Conservation (phyloP, 2,113 vertebrate species). For the Serilophus lunatus region DNA sequence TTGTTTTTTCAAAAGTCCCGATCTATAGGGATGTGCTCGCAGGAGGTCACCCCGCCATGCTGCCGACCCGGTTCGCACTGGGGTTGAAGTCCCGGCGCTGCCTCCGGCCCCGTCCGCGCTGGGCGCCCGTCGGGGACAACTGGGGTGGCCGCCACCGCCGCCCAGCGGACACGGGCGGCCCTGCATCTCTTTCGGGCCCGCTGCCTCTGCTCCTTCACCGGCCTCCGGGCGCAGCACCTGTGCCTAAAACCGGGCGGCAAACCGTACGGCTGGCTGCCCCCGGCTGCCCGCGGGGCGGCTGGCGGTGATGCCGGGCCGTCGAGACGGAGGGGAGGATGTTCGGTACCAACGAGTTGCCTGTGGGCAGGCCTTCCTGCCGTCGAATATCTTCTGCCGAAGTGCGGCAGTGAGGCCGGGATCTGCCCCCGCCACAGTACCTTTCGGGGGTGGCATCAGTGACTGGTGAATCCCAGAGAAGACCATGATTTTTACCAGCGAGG, state of each 20-base stretch:
- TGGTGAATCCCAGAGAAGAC: neutral
- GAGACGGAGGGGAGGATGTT: neutral
- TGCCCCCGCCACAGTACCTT: neutral
- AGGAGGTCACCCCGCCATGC: neutral
- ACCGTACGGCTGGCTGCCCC: neutral
- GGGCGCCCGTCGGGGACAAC: neutral
- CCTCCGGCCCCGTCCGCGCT: neutral
- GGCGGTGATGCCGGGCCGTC: neutral
- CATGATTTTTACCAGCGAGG: neutral
- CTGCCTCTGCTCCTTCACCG: neutral
- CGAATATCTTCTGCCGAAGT: neutral
- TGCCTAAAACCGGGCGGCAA: neutral
- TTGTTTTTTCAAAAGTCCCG: neutral
- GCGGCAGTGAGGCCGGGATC: neutral
- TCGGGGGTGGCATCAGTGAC: neutral
- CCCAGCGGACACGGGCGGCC: slow-evolving; percentile 62
- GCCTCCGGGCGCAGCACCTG: neutral
- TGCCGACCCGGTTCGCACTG: neutral
- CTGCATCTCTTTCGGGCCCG: neutral
- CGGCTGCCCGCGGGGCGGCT: neutral
- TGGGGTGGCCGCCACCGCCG: slow-evolving; percentile 60
- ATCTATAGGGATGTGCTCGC: neutral
- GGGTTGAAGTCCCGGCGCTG: too few relatives aligned
- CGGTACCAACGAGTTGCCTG: neutral
- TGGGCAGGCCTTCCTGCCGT: neutral